phyloP scores from a whole-genome alignment of 2,113 vertebrate species.

The Propithecus coquereli region DNA sequence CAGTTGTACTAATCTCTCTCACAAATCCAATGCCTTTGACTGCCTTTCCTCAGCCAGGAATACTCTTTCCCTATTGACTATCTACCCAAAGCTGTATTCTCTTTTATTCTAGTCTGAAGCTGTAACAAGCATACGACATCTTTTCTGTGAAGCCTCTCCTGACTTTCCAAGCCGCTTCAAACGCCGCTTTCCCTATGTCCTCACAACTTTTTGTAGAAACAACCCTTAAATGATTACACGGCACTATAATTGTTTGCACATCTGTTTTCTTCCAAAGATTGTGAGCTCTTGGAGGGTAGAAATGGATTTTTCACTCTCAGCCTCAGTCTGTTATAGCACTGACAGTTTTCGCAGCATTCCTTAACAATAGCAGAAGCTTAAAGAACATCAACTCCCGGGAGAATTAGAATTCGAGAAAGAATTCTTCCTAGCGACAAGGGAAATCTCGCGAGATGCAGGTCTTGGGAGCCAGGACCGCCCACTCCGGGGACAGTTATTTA shows the following conservation, averaged over 20 bases:
- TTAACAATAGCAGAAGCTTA: not conserved
- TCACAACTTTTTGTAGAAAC: not conserved
- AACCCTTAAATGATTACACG: too few species aligned
- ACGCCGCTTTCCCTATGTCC: too few species aligned
- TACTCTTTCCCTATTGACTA: not conserved
- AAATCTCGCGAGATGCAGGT: conserved; percentile 38
- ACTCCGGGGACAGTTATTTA: not conserved
- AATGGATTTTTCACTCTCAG: not conserved
- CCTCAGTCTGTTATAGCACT: accelerated
- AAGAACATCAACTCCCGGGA: accelerated
- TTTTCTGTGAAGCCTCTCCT: not conserved
- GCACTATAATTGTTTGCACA: not conserved
- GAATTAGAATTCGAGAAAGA: not conserved
- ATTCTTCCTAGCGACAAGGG: accelerated
- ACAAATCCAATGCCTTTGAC: accelerated
- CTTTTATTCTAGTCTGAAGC: not conserved
- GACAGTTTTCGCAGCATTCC: not conserved
- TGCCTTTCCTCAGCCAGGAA: not conserved
- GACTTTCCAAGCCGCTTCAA: not conserved
- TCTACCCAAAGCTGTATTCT: not conserved
- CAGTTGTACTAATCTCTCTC: not conserved
- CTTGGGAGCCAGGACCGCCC: accelerated
- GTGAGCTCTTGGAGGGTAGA: not conserved
- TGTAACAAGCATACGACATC: accelerated
- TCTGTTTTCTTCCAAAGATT: not conserved